These are phyloP conservation scores for Sphinx pinastri DNA, from an alignment of 2,888 invertebrate species.

Conservation along the genomic window DNA sequence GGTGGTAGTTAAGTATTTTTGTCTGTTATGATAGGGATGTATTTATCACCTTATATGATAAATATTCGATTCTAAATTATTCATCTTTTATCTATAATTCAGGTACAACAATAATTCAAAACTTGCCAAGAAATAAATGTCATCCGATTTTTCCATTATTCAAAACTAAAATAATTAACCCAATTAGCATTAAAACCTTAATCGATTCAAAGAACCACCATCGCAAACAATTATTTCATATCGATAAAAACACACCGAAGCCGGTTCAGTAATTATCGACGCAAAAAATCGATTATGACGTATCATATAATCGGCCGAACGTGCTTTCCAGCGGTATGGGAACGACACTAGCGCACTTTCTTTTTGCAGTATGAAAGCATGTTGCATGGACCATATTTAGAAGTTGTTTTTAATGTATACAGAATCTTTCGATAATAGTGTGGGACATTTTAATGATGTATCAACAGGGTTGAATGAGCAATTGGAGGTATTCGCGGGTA, in stretches of 20 bases:
- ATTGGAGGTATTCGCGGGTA: too few relatives aligned
- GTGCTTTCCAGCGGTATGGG: conserved; percentile 55
- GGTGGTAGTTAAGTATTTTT: too few relatives aligned
- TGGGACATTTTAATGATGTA: conserved; percentile 28
- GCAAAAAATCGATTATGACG: conserved; percentile 70
- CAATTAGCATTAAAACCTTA: conserved; percentile 20
- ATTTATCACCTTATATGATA: too few relatives aligned
- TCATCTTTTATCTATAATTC: too few relatives aligned
- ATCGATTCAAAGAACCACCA: conserved; percentile 37
- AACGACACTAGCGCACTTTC: conserved; percentile 73
- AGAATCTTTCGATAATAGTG: conserved; percentile 28
- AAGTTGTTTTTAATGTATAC: conserved; percentile 35
- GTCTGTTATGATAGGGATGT: too few relatives aligned
- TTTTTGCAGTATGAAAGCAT: conserved; percentile 43
- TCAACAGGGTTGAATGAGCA: neutral
- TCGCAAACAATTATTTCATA: conserved; percentile 66
- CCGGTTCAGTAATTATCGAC: conserved; percentile 58
- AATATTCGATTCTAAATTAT: too few relatives aligned
- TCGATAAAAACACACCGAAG: conserved; percentile 74
- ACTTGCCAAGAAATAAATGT: neutral
- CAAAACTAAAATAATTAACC: conserved; percentile 7
- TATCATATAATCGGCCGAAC: conserved; percentile 56
- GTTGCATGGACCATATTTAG: conserved; percentile 27
- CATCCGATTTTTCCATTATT: neutral
- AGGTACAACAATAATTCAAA: too few relatives aligned